Conservation (phyloP, 2,113 vertebrate species). For the Chrysemys picta region DNA sequence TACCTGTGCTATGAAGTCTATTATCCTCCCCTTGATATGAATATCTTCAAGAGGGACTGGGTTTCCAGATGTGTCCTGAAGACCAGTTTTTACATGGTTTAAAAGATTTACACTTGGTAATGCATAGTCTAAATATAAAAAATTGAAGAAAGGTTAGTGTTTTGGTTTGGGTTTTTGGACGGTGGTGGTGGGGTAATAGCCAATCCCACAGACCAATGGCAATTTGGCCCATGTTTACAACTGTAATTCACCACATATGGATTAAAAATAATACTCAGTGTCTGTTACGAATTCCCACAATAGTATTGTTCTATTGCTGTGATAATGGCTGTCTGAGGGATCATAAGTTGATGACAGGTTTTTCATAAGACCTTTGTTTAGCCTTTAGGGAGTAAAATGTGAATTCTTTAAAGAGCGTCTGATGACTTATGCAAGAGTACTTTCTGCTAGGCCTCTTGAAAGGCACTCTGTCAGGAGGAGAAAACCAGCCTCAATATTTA, state of each 20-base stretch:
- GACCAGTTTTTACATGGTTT: conserved; percentile 72
- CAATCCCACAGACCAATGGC: not conserved
- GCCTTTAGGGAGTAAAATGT: not conserved
- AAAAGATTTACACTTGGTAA: conserved; percentile 55
- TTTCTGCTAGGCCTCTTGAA: conserved; percentile 12
- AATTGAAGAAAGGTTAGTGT: not conserved
- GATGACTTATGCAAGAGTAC: conserved; percentile 36
- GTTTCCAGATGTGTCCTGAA: conserved; percentile 82
- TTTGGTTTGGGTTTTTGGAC: not conserved
- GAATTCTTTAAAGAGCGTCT: conserved; percentile 26
- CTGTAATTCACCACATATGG: not conserved
- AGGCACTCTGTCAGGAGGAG: not conserved
- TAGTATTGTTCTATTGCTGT: not conserved
- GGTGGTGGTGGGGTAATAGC: not conserved
- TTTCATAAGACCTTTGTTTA: conserved; percentile 13
- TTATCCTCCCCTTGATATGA: conserved; percentile 84
- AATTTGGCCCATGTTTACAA: not conserved
- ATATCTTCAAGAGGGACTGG: conserved; percentile 81
- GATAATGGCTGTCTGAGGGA: not conserved
- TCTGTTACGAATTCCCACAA: not conserved
- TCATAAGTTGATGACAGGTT: not conserved
- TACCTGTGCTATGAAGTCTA: conserved; percentile 87
- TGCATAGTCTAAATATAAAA: conserved; percentile 51
- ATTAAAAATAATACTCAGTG: not conserved
- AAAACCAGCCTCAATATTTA: not conserved